Conservation (phyloP, 2,113 vertebrate genomes). For the Zapus hudsonius region DNA sequence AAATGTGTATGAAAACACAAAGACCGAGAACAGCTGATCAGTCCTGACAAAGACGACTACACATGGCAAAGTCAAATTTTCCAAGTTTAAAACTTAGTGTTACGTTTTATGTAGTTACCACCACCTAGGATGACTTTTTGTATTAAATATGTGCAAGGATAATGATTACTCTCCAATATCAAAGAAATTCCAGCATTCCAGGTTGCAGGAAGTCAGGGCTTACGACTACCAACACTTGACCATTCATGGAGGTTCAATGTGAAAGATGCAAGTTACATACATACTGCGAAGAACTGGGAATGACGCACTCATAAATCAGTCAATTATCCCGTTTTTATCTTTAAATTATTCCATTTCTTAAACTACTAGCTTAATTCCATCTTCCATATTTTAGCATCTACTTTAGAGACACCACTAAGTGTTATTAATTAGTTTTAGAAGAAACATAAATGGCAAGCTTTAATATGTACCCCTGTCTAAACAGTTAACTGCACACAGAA, state of each 20-base stretch:
- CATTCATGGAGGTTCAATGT: not conserved
- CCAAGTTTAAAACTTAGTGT: not conserved
- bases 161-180: not conserved
- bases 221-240: not conserved
- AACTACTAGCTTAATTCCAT: constrained; percentile 4
- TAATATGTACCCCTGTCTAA: not conserved
- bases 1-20: constrained; percentile 25
- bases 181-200: constrained; percentile 15
- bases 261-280: accelerated
- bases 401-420: not conserved
- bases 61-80: not conserved
- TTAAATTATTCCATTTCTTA: not conserved
- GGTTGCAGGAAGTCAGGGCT: not conserved
- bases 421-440: not conserved
- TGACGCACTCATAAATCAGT: not conserved
- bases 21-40: not conserved
- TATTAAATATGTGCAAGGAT: not conserved
- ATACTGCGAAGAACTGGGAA: not conserved
- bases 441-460: not conserved
- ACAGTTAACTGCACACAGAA: not conserved
- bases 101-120: not conserved
- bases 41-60: not conserved
- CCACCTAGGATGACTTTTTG: not conserved
- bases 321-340: not conserved
- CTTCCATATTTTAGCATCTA: not conserved